phyloP scores from a whole-genome alignment of 2,113 vertebrate species.

The Nothocercus nigrocapillus region DNA sequence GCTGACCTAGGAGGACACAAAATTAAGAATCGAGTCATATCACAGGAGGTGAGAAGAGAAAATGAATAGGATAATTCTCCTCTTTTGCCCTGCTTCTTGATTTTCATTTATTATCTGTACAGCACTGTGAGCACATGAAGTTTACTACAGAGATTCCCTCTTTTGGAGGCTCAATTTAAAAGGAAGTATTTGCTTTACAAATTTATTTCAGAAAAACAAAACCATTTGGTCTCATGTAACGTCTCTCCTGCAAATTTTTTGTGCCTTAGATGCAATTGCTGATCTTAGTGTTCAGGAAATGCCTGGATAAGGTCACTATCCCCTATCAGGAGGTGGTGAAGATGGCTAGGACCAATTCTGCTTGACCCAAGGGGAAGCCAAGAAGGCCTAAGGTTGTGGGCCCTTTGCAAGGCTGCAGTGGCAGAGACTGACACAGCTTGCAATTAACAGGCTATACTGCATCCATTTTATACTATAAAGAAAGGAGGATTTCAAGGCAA shows the following conservation, averaged over 20 bases:
- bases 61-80: not conserved
- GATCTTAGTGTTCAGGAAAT: rapidly evolving
- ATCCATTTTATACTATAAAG: not conserved
- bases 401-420: not conserved
- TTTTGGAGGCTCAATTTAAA: not conserved
- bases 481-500: not conserved
- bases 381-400: not conserved
- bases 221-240: not conserved
- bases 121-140: not conserved
- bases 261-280: not conserved
- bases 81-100: not conserved
- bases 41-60: not conserved
- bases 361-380: not conserved
- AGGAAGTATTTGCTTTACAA: not conserved
- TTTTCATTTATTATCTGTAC: not conserved
- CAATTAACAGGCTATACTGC: not conserved
- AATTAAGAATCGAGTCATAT: not conserved
- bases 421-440: not conserved
- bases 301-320: rapidly evolving
- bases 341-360: not conserved
- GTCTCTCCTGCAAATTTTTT: not conserved
- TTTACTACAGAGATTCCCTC: not conserved
- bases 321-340: not conserved
- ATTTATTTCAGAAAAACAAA: not conserved
- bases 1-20: not conserved